phyloP scores from a whole-genome alignment of 2,888 invertebrate genomes.

The Acleris cristana region DNA sequence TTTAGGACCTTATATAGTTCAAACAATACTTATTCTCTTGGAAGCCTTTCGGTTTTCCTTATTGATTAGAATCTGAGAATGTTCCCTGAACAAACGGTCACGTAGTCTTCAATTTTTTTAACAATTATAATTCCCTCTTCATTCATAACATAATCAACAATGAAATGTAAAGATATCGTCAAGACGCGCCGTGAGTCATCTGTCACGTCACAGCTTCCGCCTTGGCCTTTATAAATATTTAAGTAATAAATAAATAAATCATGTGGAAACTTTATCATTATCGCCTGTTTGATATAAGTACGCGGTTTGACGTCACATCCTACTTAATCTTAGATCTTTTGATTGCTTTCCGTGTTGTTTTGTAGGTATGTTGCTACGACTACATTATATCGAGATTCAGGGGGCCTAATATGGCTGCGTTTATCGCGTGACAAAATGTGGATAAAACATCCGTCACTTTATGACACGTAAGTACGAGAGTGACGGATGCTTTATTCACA shows the following conservation, averaged over 20 bases:
- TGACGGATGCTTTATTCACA: no score
- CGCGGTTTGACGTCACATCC: conserved; percentile 21
- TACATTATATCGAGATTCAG: no score
- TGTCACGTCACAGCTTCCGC: conserved; percentile 20
- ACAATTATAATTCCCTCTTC: background rate
- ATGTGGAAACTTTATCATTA: conserved; percentile 14
- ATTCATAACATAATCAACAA: conserved; percentile 6
- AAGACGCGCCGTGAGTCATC: conserved; percentile 13
- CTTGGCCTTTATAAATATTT: conserved; percentile 16
- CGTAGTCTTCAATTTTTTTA: background rate
- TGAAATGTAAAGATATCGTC: background rate
- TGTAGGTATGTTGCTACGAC: no score
- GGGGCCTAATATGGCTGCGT: no score
- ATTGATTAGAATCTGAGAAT: background rate
- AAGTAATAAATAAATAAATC: conserved; percentile 17
- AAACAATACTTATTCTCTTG: no score
- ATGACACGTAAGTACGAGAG: no score
- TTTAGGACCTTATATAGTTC: no score
- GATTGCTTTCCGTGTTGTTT: background rate
- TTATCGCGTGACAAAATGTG: no score
- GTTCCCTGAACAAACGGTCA: background rate
- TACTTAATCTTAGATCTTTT: conserved; percentile 11
- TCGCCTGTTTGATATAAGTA: background rate
- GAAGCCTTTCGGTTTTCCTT: no score
- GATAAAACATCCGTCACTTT: no score